Evolutionary conservation across 2,888 invertebrate species (phyloP), one percentile per base, ranked within the genome.

Genomic region (Panzeria rudis): DNA sequence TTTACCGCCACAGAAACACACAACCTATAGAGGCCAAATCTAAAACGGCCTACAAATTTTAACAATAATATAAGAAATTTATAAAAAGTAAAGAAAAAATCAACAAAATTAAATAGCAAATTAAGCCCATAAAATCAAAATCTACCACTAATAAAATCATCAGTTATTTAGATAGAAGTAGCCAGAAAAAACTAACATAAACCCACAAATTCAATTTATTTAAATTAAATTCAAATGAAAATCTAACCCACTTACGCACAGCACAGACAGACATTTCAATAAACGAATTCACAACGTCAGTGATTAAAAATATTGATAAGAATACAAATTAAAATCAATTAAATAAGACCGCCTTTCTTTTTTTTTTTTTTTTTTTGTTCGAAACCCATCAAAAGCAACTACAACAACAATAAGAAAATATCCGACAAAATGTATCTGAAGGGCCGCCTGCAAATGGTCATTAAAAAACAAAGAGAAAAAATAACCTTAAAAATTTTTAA

Each of bases 161-260:
- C 41, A 20, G 68, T 68, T 59, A 5, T 8, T 59, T 15, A 13
- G 56, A 72, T 32, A 59, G 61, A n/a, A 50, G 23, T 3, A 41
- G 23, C 7, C n/a, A 20, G 17, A 61, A n/a, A 52, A 44, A 32
- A 15, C 47, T 25, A 11, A 5, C 8, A 41, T 25, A 72, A 59
- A n/a, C 29, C n/a, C 41, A 73, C n/a, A 75, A 83, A 73, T 47
- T 54, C 6, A 75, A 75, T 75, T 72, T 52, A 81, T 84, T 72
- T 71, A 73, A 86, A 84, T 81, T 66, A 84, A 86, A 84, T 81
- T 86, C 62, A 82, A 86, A 86, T 79, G 61, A 81, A 84, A 64
- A 66, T 66, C 50, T 59, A 84, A 69, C 61, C 54, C 77, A 76
- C 25, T 44, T 38, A 61, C 50, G 25, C 50, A n/a, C 35, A n/a